phyloP scores from a whole-genome alignment of 2,888 invertebrate genomes.

The Drosophila kuntzei region DNA sequence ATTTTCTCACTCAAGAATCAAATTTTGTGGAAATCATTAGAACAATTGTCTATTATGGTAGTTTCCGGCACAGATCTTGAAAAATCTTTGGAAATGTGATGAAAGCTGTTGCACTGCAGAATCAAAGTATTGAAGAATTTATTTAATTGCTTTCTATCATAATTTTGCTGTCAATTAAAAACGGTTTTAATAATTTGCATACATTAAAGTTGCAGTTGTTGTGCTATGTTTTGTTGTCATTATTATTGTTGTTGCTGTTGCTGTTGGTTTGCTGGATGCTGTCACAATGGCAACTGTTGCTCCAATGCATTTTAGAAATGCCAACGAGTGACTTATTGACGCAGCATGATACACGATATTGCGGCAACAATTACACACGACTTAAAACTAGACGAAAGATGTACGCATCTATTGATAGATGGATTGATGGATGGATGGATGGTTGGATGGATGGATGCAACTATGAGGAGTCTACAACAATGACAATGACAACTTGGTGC shows the following conservation, averaged over 20 bases:
- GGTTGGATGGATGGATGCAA: conserved; percentile 10
- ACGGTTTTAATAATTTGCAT: conserved; percentile 9
- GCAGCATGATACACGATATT: conserved; percentile 68
- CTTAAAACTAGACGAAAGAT: conserved; percentile 44
- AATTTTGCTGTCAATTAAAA: conserved; percentile 4
- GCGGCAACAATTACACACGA: conserved; percentile 50
- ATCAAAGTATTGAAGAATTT: neutral
- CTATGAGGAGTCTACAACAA: conserved; percentile 20
- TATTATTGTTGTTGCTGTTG: neutral
- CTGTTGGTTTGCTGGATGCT: conserved; percentile 1
- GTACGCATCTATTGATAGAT: conserved; percentile 7
- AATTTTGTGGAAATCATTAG: no score
- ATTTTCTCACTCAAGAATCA: no score
- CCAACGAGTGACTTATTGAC: conserved; percentile 77
- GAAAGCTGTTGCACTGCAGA: no score
- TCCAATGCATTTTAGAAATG: conserved; percentile 64
- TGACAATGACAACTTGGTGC: conserved; percentile 49
- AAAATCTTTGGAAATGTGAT: no score
- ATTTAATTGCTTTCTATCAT: neutral
- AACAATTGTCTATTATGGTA: no score
- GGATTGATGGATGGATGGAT: conserved; percentile 8
- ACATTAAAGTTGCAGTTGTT: conserved; percentile 5
- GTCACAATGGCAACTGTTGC: conserved; percentile 48
- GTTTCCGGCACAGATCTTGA: no score
- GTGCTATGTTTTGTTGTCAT: neutral